Conservation (phyloP, 1,140 invertebrate species). For the Zaprionus taronus region DNA sequence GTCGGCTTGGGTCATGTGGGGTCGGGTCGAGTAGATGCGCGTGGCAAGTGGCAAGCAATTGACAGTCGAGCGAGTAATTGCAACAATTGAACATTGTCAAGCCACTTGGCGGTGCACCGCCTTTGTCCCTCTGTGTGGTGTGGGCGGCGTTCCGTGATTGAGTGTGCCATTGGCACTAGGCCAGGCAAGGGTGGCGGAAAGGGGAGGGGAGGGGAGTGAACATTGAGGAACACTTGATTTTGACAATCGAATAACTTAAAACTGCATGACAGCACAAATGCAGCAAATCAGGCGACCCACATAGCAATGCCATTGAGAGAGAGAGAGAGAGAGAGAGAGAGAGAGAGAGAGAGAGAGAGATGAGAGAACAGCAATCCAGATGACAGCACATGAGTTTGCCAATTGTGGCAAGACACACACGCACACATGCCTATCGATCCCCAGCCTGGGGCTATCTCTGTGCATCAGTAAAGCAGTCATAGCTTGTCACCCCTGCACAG, state of each 20-base stretch:
- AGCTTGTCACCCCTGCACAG: not conserved
- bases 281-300: constrained; percentile 21
- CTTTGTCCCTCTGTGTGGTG: not conserved
- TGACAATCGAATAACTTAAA: constrained; percentile 33
- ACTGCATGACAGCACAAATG: constrained; percentile 29
- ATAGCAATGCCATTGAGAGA: not conserved
- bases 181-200: not conserved
- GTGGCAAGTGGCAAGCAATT: constrained; percentile 75
- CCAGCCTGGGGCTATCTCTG: constrained; percentile 4
- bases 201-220: too few species aligned
- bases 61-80: constrained; percentile 63
- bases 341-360: not conserved
- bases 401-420: constrained; percentile 15
- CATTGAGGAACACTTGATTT: constrained; percentile 6
- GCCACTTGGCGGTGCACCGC: constrained; percentile 12
- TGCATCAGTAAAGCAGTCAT: not conserved
- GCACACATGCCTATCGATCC: not conserved
- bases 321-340: not conserved
- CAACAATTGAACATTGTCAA: constrained; percentile 48
- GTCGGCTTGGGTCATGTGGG: constrained; percentile 12
- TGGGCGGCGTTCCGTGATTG: constrained; percentile 18
- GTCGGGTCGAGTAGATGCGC: constrained; percentile 47
- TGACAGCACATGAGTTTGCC: constrained; percentile 9
- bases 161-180: constrained; percentile 3
- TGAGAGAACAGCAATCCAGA: constrained; percentile 5